A percentile compares a stretch with the other conserved stretches of the same genome.
phyloP scores from a whole-genome alignment of 2,797 vertebrate species.

The Acanthis flammea region DNA sequence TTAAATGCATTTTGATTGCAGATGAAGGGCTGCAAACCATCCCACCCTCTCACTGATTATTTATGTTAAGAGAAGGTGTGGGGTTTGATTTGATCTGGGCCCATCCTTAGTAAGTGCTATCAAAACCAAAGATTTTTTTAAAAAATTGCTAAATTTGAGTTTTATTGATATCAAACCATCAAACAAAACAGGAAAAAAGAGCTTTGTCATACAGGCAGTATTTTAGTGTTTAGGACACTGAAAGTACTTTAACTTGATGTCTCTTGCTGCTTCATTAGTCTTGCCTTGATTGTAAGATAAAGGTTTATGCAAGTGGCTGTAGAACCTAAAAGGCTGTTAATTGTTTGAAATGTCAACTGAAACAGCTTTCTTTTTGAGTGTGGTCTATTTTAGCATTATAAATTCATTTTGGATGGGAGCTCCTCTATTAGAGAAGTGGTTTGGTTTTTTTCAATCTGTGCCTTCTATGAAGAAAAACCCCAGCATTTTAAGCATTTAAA shows the following conservation, averaged over 20 bases:
- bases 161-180: background rate
- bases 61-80: background rate
- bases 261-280: background rate
- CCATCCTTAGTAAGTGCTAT: background rate
- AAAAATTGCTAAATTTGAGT: background rate
- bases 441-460: background rate
- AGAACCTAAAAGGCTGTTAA: constrained; percentile 37
- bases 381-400: constrained; percentile 10
- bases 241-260: background rate
- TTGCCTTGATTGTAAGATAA: background rate
- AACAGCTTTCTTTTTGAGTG: background rate
- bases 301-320: constrained; percentile 1
- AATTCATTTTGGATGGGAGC: constrained; percentile 5
- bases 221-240: constrained; percentile 5
- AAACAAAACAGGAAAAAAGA: background rate
- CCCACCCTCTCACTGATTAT: background rate
- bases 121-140: background rate
- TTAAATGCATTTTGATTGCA: background rate
- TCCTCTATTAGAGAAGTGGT: background rate
- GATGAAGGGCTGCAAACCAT: background rate
- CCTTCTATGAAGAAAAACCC: background rate
- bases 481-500: background rate
- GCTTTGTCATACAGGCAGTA: background rate
- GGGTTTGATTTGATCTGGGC: background rate
- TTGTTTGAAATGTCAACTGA: constrained; percentile 8